These are phyloP conservation scores for Podarcis lilfordi DNA, from an alignment of 2,797 vertebrate species.

Conservation along the genomic window DNA sequence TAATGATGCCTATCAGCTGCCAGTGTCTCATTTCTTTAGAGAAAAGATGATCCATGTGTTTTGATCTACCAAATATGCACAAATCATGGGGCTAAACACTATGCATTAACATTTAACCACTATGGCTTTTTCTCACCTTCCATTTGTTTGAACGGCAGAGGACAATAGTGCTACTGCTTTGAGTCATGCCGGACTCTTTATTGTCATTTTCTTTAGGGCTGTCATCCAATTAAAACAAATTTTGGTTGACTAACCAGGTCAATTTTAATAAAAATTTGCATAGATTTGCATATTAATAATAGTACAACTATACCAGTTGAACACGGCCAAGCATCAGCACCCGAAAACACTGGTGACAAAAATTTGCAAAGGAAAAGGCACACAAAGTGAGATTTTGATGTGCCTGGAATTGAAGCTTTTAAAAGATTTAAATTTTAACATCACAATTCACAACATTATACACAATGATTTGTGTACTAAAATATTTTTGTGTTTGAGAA, in stretches of 20 bases:
- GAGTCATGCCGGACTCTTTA: background rate
- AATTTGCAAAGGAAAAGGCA: too few species aligned
- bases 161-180: constrained; percentile 33
- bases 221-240: background rate
- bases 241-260: background rate
- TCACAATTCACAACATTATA: too few species aligned
- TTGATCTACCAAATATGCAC: constrained; percentile 33
- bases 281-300: background rate
- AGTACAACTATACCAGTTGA: background rate
- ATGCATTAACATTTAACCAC: constrained; percentile 41
- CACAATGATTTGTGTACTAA: too few species aligned
- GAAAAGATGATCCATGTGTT: constrained; percentile 35
- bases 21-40: constrained; percentile 24
- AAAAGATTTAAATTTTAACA: too few species aligned
- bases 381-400: too few species aligned
- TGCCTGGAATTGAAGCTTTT: too few species aligned
- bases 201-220: background rate
- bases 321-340: too few species aligned
- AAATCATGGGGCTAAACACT: constrained; percentile 4
- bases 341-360: too few species aligned
- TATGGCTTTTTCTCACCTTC: constrained; percentile 39
- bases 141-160: constrained; percentile 11
- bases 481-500: too few species aligned
- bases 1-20: constrained; percentile 17
- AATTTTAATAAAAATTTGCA: background rate